Conservation (phyloP, 2,113 vertebrate genomes). For the Leptodactylus fuscus region DNA sequence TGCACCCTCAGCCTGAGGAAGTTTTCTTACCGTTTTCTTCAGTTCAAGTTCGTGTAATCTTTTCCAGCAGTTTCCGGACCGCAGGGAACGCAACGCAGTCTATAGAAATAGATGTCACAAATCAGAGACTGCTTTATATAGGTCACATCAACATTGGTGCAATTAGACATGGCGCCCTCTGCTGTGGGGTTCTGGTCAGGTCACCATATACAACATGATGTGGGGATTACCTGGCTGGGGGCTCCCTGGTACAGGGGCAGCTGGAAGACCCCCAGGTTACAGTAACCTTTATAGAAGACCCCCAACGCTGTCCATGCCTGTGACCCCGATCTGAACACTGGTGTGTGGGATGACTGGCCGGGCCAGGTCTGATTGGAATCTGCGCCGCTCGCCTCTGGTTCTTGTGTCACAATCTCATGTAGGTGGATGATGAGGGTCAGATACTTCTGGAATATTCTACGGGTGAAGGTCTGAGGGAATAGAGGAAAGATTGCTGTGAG, state of each 20-base stretch:
- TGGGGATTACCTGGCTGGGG: conserved; percentile 58
- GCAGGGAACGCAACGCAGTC: not conserved
- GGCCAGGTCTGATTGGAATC: too few relatives aligned
- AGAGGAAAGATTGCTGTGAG: not conserved
- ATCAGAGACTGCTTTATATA: not conserved
- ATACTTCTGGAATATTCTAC: conserved; percentile 58
- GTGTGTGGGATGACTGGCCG: too few relatives aligned
- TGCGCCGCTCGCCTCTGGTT: not conserved
- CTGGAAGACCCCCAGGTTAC: conserved; percentile 60
- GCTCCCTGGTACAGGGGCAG: conserved; percentile 64
- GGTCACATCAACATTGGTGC: too few relatives aligned
- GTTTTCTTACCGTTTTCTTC: conserved; percentile 3
- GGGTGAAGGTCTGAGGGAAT: conserved; percentile 59
- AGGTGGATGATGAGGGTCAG: conserved; percentile 62
- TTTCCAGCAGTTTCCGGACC: not conserved
- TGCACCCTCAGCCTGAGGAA: too few relatives aligned
- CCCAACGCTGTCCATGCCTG: conserved; percentile 63
- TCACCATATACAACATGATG: too few relatives aligned
- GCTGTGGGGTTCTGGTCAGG: too few relatives aligned
- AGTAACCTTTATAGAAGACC: conserved; percentile 62
- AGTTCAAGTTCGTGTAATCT: conserved; percentile 5
- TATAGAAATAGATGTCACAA: not conserved
- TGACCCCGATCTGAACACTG: not conserved
- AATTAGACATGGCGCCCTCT: too few relatives aligned
- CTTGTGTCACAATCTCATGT: conserved; percentile 36